Percentiles rank a stretch among this genome's conserved stretches.
These are phyloP conservation scores for Punctoribates punctum DNA, from an alignment of 2,888 invertebrate genomes.

Conservation along the genomic window DNA sequence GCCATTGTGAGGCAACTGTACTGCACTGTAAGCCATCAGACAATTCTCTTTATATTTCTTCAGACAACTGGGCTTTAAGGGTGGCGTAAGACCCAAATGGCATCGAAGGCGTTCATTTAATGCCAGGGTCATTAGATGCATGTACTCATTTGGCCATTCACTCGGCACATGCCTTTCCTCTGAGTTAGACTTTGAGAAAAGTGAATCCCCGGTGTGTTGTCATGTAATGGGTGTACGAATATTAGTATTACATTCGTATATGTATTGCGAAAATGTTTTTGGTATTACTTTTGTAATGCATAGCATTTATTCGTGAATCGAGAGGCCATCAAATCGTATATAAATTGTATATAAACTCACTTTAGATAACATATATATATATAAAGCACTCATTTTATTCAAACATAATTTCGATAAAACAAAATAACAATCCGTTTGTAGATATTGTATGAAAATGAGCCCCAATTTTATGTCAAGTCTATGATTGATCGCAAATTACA, in stretches of 20 bases:
- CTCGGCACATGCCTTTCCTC: neutral
- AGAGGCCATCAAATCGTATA: slow-evolving; percentile 1
- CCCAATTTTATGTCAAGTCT: too few relatives aligned
- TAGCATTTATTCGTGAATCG: neutral
- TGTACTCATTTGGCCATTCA: slow-evolving; percentile 17
- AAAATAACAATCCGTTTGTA: too few relatives aligned
- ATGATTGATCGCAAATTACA: too few relatives aligned
- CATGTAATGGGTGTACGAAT: slow-evolving; percentile 28
- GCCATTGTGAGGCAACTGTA: neutral
- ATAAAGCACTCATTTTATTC: too few relatives aligned
- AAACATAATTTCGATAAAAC: too few relatives aligned
- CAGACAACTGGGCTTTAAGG: neutral
- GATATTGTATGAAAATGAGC: too few relatives aligned
- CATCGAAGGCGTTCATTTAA: slow-evolving; percentile 29
- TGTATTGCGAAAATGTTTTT: slow-evolving; percentile 11
- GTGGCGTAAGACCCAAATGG: slow-evolving; percentile 20
- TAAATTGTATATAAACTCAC: too few relatives aligned
- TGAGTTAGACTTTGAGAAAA: neutral
- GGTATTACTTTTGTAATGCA: slow-evolving; percentile 1
- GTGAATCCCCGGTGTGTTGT: slow-evolving; percentile 29
- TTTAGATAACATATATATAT: neutral
- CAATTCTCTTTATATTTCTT: slow-evolving; percentile 26
- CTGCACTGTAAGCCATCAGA: slow-evolving; percentile 2
- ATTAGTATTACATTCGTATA: slow-evolving; percentile 12
- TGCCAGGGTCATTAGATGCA: slow-evolving; percentile 6